These are phyloP conservation scores for Neocrepidodera transversa DNA, from an alignment of 2,888 invertebrate species.

Conservation along the genomic window DNA sequence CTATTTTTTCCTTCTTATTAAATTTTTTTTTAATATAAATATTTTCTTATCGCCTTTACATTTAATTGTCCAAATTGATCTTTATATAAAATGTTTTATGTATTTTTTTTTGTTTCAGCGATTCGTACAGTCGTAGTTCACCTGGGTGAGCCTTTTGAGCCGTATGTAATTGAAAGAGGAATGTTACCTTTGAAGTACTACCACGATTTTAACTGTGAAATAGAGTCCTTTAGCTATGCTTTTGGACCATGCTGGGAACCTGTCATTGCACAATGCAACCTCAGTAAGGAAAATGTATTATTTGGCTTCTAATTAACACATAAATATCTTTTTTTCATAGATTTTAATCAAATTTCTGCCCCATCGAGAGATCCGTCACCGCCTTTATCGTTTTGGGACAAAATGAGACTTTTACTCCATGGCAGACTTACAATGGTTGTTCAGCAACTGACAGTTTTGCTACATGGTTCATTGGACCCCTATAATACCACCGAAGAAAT, in stretches of 20 bases:
- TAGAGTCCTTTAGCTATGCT: conserved; percentile 87
- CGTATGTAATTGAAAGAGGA: conserved; percentile 81
- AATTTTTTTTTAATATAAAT: no score
- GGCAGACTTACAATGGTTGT: conserved; percentile 90
- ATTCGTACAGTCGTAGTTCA: conserved; percentile 79
- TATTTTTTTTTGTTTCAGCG: conserved; percentile 61
- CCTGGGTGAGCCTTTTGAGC: conserved; percentile 85
- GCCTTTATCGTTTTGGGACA: conserved; percentile 97
- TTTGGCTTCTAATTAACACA: no score
- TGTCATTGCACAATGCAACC: conserved; percentile 87
- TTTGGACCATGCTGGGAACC: conserved; percentile 99
- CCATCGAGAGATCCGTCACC: conserved; percentile 93
- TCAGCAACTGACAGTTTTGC: conserved; percentile 84
- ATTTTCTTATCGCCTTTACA: no score
- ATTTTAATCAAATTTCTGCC: conserved; percentile 86
- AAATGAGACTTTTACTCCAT: conserved; percentile 89
- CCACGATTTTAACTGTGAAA: conserved; percentile 95
- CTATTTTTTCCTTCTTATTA: no score
- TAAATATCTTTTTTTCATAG: conserved; percentile 51
- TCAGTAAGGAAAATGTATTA: conserved; percentile 61
- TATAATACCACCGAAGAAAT: conserved; percentile 99
- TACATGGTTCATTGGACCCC: conserved; percentile 96
- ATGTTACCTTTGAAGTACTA: conserved; percentile 97
- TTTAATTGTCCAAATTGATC: no score
- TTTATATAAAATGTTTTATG: no score